These are phyloP conservation scores for Eudyptes chrysolophus DNA, from an alignment of 2,113 vertebrate genomes.

Conservation along the genomic window DNA sequence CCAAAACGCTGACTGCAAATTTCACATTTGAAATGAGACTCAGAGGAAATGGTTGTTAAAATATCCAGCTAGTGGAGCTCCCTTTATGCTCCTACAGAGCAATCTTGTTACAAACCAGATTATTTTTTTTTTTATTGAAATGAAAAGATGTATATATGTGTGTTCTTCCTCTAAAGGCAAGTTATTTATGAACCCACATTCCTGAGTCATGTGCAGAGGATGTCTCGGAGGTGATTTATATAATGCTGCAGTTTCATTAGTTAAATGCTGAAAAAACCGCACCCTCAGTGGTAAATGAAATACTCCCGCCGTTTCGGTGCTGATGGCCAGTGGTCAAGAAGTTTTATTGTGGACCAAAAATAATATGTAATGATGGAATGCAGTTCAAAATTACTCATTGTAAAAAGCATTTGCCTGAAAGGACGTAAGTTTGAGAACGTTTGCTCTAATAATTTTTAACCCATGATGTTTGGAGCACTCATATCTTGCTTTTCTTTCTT, in stretches of 20 bases:
- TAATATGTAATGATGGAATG: not conserved
- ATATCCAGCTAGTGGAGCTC: not conserved
- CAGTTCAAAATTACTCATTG: not conserved
- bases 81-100: conserved; percentile 8
- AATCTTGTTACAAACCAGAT: not conserved
- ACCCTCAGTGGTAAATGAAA: not conserved
- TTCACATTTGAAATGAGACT: not conserved
- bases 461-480: not conserved
- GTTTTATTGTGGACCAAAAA: not conserved
- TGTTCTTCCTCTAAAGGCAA: not conserved
- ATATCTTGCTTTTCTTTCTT: not conserved
- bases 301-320: accelerated
- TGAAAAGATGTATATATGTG: not conserved
- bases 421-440: not conserved
- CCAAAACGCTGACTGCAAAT: conserved; percentile 24
- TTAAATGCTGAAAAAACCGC: not conserved
- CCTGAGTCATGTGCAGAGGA: not conserved
- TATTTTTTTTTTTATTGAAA: not conserved
- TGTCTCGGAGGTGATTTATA: not conserved
- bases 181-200: not conserved
- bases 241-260: not conserved
- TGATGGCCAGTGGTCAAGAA: not conserved
- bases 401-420: not conserved
- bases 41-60: conserved; percentile 26
- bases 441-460: not conserved